Evolutionary conservation across 2,113 vertebrate species (phyloP).

Genomic region (Monopterus albus): DNA sequence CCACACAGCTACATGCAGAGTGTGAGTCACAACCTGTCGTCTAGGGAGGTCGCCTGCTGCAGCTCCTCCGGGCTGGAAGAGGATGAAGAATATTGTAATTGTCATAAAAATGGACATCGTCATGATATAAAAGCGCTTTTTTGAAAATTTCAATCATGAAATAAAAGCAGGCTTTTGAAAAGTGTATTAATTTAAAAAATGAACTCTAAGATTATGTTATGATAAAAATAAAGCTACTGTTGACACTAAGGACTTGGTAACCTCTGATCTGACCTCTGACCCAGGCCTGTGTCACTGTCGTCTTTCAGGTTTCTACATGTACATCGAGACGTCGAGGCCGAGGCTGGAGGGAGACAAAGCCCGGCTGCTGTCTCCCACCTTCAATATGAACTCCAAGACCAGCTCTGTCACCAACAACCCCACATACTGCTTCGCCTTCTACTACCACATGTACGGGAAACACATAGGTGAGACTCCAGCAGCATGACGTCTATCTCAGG

Average conservation of each 20-base stretch:
- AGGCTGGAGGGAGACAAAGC: conserved; percentile 90
- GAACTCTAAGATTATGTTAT: too few relatives aligned
- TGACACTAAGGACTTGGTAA: not conserved
- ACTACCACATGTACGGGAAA: conserved; percentile 97
- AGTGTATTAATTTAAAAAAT: too few relatives aligned
- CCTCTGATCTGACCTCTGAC: conserved; percentile 5
- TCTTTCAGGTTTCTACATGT: conserved; percentile 93
- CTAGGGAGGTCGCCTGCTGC: not conserved
- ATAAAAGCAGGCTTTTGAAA: too few relatives aligned
- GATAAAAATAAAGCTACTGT: too few relatives aligned
- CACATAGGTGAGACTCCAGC: conserved; percentile 88
- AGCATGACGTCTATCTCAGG: accelerated
- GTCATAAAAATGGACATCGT: too few relatives aligned
- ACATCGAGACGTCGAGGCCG: conserved; percentile 93
- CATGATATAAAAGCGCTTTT: too few relatives aligned
- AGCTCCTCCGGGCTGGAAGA: conserved; percentile 3
- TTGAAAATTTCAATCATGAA: too few relatives aligned
- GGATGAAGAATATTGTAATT: conserved; percentile 33
- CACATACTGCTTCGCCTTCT: conserved; percentile 93
- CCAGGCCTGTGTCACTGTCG: not conserved
- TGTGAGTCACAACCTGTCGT: conserved; percentile 13
- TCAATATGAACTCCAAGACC: conserved; percentile 90
- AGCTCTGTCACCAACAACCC: conserved; percentile 81
- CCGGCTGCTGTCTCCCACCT: conserved; percentile 89
- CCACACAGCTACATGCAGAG: not conserved